Base-by-base conservation (phyloP, 2,113 vertebrate species). In the Cynoglossus semilaevis region DNA sequence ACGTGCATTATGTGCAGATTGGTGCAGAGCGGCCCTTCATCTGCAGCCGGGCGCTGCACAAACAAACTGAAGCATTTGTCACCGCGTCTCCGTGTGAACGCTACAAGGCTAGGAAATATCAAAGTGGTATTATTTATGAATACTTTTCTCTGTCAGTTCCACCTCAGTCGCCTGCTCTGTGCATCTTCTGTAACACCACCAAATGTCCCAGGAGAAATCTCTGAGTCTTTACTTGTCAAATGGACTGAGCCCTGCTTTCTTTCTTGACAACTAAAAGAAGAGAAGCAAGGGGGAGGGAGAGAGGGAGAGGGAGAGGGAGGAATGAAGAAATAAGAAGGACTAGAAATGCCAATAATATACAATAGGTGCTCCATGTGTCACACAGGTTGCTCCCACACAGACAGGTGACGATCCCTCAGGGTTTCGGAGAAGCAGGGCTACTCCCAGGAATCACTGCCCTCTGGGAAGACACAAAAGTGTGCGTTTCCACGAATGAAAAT, bases 1-100 rank as follows among this genome's bases (percentile, higher is more conserved):
- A 74, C 66, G 79, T 70, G 76, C 74, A 80, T 79, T 51, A 71
- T 83, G 71, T 72, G 70, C 62, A 73, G 67, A 80, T 81, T 72
- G 67, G 71, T 63, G 50, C 40, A 58, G 67, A 59, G 47, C 55
- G 61, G 54, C 59, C 69, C 59, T 58, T 70, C 47, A 52, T 59
- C 67, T 67, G 63, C 51, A 74, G 68, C 47, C 54, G 6, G 41
- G 47, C 43, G 76, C 65, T 67, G 68, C 18, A 16, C 56, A 60
- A 82, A 84, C 74, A 76, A 72, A 78, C 72, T 70, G 58, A 17
- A 55, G 63, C 40, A 60, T 78, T 76, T 73, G 70, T 77, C 65
- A 80, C 48, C 34, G 54, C 62, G 66, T 72, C 63, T 49, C 71
- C 67, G 72, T 57, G 56, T 70, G 66, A 51, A 59, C 10, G 0